Evolutionary conservation across 2,113 vertebrate species (phyloP), one percentile per base, ranked within the genome.

Genomic region (Entelurus aequoreus): DNA sequence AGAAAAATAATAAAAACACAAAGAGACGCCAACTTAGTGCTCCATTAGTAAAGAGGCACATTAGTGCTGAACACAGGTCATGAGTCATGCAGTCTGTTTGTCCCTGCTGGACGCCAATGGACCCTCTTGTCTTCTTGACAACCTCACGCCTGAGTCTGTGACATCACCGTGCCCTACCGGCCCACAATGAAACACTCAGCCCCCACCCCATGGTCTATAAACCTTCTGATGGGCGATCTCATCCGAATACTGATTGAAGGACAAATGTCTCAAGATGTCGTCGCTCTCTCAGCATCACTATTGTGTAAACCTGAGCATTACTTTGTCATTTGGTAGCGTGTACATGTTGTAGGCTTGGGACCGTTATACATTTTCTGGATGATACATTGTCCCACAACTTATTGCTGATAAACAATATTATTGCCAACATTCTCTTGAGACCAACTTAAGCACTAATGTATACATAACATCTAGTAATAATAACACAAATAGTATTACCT

Each of bases 1-100:
- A 59, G 6, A 70, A 76, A 46, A 68, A 36, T 57, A 75, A 80
- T 21, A 75, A 60, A 74, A 59, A 78, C 62, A 81, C 57, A 79
- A 19, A 74, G 60, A 85, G 68, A 87, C 85, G 82, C 65, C 82
- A 86, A 92, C 75, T 72, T 81, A 79, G 76, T 19, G 84, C 86
- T 84, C 65, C 86, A 77, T 92, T 90, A 90, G 90, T 90, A 80
- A 72, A 76, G 72, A 78, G 80, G 73, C 77, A 80, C 79, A 84
- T 89, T 86, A 88, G 87, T 84, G 83, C 74, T 81, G 72, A 78
- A 88, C 85, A 88, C 58, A 85, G 85, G 90, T 88, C 88, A 90
- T 85, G 85, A 76, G 67, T 77, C 85, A 86, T 86, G 89, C 89
- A 84, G 84, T 74, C 59, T 84, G 76, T 84, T 46, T 54, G 57